Evolutionary conservation across 2,888 invertebrate species (phyloP), one percentile per base, ranked within the genome.

Genomic region (Dryobotodes eremita): DNA sequence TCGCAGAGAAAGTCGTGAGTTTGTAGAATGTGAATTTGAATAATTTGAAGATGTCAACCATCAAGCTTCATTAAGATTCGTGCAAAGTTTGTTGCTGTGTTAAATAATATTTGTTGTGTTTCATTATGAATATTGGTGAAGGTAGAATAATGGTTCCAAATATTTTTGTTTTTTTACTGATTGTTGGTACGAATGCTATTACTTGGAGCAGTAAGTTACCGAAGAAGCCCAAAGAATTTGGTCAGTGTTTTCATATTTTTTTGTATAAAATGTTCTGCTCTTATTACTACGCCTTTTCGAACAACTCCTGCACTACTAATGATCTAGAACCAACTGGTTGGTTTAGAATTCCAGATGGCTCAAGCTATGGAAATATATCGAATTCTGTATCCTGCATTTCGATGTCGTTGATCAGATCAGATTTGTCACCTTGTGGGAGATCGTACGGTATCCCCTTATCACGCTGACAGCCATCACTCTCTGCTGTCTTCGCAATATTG

Each of bases 1-100:
- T 65, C 71, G 71, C 50, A 23, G 13, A 2, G 15, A 59, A 76
- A 83, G 79, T 79, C 73, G 73, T 7, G 55, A 36, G 36, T 86
- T n/a, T 71, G 55, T 31, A 13, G 23, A 46, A 20, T 59, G 15
- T 46, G 6, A 68, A 59, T 61, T 65, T 66, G 26, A 70, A 71
- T 75, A 61, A 76, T 81, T 65, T 64, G 23, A 57, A 62, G n/a
- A 81, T 71, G 53, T 55, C 61, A 59, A 13, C 31, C 1, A 53
- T 57, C 23, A 42, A 59, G 15, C 15, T 61, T 57, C 48, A 42
- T 84, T 71, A 80, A 20, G n/a, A 75, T 26, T 15, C 23, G 17
- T 48, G 13, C 36, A 59, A 83, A 71, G 15, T 72, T 48, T 48
- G 7, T 42, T 36, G n/a, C 20, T 26, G 46, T 42, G 36, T 53